Evolutionary conservation across 2,888 invertebrate species (phyloP).

Genomic region (Phyto melanocephala): DNA sequence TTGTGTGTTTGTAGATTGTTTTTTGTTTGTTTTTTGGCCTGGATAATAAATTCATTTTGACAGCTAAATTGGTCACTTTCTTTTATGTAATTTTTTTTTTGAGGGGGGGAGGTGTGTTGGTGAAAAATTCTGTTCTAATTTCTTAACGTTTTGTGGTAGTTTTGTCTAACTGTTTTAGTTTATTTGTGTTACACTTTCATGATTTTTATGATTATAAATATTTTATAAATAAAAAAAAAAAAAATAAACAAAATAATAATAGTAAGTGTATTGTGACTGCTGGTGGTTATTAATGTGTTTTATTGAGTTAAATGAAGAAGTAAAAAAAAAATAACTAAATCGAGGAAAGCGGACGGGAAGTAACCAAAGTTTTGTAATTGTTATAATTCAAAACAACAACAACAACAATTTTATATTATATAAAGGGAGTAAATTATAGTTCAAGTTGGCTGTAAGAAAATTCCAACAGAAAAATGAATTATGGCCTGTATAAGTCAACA

Average conservation of each 20-base stretch:
- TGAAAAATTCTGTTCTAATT: background rate
- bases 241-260: background rate
- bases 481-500: background rate
- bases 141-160: slow-evolving; percentile 12
- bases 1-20: background rate
- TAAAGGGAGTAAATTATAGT: background rate
- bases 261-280: background rate
- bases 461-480: slow-evolving; percentile 13
- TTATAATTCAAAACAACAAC: background rate
- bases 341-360: background rate
- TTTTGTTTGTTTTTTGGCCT: background rate
- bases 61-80: slow-evolving; percentile 61
- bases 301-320: slow-evolving; percentile 16
- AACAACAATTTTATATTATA: background rate
- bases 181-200: slow-evolving; percentile 11
- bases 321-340: background rate
- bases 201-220: slow-evolving; percentile 41
- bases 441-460: background rate
- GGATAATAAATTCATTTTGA: slow-evolving; percentile 59
- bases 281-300: slow-evolving; percentile 52
- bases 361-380: slow-evolving; percentile 21
- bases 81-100: slow-evolving; percentile 23
- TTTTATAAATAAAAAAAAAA: slow-evolving; percentile 8
- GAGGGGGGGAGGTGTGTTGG: background rate
- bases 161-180: slow-evolving; percentile 45